Base-by-base conservation (phyloP, 2,797 vertebrate species). In the Brachymystax lenok region DNA sequence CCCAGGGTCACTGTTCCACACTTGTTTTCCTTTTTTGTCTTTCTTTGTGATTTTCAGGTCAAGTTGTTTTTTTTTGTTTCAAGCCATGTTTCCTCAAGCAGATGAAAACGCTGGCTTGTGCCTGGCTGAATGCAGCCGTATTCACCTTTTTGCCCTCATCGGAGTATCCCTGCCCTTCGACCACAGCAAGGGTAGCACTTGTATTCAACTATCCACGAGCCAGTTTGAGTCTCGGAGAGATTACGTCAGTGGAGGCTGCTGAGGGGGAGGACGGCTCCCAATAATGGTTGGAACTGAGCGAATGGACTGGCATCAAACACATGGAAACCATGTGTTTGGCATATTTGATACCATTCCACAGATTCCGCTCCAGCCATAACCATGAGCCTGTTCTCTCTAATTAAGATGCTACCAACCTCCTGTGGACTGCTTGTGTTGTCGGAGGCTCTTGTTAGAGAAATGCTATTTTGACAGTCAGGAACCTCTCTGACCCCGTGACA, bases 1-100 rank as follows among this genome's bases (percentile, higher is more conserved):
- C 78, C 80, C n/a, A n/a, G 40, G 79, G 77, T 81, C 80, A 70
- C 80, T 75, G 64, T 80, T 81, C 84, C 28, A n/a, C 80, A 46
- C 73, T 70, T 84, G 81, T 74, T 81, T 83, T 83, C 71, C 67
- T 77, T 80, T 77, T 79, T 77, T 83, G 78, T 86, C 85, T 84
- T 71, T 27, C 68, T 79, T 74, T 74, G 64, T 79, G 75, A 69
- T 79, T 82, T 77, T 7, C 73, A 80, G 81, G 74, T 84, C 76
- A 50, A 76, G 74, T 82, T 30, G 19, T 76, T 70, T 69, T 24
- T 24, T 24, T 24, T 77, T 56, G 0, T 24, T 54, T 27, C 28
- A 35, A 40, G 52, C 21, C 56, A 73, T 73, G 56, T 61, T 61
- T 61, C 54, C 72, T 63, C 54, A 14, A 40, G 33, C 56, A 6